These are phyloP conservation scores for Pachymerium ferrugineum DNA, from an alignment of 2,888 invertebrate genomes.

Conservation along the genomic window DNA sequence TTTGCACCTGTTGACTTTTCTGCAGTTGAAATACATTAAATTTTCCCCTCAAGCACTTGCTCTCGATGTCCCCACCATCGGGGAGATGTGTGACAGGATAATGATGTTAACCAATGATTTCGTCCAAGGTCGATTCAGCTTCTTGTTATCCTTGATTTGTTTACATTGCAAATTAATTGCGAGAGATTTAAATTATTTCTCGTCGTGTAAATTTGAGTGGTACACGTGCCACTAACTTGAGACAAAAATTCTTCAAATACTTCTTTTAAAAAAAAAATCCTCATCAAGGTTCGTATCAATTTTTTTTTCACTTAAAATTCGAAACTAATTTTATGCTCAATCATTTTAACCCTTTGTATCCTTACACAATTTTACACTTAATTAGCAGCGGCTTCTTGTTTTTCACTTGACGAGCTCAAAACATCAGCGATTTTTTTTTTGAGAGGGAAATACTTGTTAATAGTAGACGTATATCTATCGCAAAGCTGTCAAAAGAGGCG, in stretches of 20 bases:
- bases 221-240: not conserved
- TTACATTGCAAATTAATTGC: slow-evolving; percentile 19
- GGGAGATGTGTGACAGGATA: slow-evolving; percentile 17
- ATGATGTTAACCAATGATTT: slow-evolving; percentile 14
- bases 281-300: no score
- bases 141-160: slow-evolving; percentile 24
- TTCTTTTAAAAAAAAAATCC: not conserved
- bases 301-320: no score
- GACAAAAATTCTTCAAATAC: no score
- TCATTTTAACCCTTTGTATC: not conserved
- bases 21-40: not conserved
- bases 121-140: not conserved
- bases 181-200: not conserved
- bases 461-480: not conserved
- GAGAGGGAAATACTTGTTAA: not conserved
- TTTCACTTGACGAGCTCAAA: not conserved
- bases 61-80: slow-evolving; percentile 20
- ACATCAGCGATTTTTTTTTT: not conserved
- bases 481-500: slow-evolving; percentile 16
- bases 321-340: not conserved
- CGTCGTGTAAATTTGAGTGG: not conserved
- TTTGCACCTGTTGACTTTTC: slow-evolving; percentile 6
- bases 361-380: not conserved
- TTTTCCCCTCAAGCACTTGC: not conserved
- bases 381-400: not conserved